These are phyloP conservation scores for Pseudomyrmex gracilis DNA, from an alignment of 1,140 invertebrate genomes.

Conservation along the genomic window DNA sequence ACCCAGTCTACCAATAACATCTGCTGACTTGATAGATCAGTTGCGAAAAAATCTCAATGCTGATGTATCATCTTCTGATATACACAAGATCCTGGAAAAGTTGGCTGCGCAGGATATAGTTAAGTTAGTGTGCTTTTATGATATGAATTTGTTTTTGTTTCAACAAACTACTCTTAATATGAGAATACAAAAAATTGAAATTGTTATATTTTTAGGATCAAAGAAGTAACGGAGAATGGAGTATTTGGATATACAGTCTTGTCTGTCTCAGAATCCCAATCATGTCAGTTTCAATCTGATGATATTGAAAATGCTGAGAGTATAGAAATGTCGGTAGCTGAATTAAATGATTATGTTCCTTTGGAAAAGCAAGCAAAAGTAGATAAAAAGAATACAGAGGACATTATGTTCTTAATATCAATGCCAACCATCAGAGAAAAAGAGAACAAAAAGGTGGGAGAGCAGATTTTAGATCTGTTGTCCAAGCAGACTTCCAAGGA, in stretches of 20 bases:
- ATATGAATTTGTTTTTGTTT: neutral
- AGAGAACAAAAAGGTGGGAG: constrained; percentile 97
- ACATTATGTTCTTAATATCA: constrained; percentile 92
- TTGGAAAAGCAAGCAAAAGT: constrained; percentile 79
- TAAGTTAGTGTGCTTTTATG: constrained; percentile 82
- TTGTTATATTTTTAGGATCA: constrained; percentile 76
- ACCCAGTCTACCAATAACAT: constrained; percentile 92
- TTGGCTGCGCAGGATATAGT: constrained; percentile 95
- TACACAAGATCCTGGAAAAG: constrained; percentile 94
- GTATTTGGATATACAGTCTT: constrained; percentile 83
- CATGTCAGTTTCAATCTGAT: constrained; percentile 74
- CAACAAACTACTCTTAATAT: neutral
- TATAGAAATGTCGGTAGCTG: constrained; percentile 76
- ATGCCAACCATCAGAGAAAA: constrained; percentile 98
- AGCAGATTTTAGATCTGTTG: constrained; percentile 97
- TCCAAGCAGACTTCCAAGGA: constrained; percentile 99
- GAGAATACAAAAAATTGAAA: neutral
- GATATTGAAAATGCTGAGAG: constrained; percentile 75
- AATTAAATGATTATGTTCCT: constrained; percentile 77
- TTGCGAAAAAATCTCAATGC: constrained; percentile 88
- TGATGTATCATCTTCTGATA: constrained; percentile 87
- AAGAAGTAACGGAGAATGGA: constrained; percentile 84
- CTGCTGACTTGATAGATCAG: constrained; percentile 88
- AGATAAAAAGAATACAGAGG: constrained; percentile 81
- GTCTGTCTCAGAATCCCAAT: constrained; percentile 79